These are phyloP conservation scores for Notiomystis cincta DNA, from an alignment of 2,113 vertebrate species.

Conservation along the genomic window DNA sequence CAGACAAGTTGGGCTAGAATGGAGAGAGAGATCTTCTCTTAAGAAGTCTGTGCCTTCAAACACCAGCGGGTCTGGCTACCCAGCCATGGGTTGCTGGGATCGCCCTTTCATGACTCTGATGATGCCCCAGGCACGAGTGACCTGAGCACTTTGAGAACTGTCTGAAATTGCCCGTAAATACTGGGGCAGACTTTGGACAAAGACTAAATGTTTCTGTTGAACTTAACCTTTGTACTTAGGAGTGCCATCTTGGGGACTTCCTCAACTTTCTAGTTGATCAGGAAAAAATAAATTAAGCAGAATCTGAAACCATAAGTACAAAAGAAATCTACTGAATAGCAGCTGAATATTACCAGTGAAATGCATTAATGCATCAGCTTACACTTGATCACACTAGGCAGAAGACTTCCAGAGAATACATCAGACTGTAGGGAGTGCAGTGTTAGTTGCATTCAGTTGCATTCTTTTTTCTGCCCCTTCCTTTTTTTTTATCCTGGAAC, in stretches of 20 bases:
- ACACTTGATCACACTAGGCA: background rate
- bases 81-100: background rate
- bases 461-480: fast-evolving
- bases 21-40: conserved; percentile 1
- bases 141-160: background rate
- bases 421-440: background rate
- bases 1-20: background rate
- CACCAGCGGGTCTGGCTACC: background rate
- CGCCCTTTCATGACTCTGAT: conserved; percentile 17
- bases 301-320: background rate
- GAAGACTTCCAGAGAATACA: background rate
- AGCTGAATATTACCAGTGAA: background rate
- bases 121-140: conserved; percentile 19
- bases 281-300: background rate
- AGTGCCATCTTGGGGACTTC: background rate
- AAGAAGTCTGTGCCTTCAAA: conserved; percentile 54
- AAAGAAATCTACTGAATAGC: background rate
- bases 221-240: background rate
- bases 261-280: background rate
- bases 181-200: conserved; percentile 24
- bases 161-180: conserved; percentile 19
- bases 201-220: background rate
- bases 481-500: background rate
- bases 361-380: background rate
- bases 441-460: background rate